Base-by-base conservation (phyloP, 2,113 vertebrate species). In the Eurystomus gularis region DNA sequence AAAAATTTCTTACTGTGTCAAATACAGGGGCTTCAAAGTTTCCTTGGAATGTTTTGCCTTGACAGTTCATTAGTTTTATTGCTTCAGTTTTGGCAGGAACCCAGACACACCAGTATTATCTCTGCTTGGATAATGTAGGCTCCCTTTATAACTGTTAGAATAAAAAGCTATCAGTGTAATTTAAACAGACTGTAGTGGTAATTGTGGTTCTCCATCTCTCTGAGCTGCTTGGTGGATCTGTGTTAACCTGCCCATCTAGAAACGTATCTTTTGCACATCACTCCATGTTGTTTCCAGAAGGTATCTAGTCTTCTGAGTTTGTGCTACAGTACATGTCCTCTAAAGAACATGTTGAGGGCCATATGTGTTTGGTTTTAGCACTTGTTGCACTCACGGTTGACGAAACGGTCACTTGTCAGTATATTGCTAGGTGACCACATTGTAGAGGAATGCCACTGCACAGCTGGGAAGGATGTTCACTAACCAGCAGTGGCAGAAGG, bases 1-100 rank as follows among this genome's bases (percentile, higher is more conserved):
- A 55, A 49, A 23, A n/a, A 19, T 9, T 13, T 70, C 5, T 13
- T 69, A 13, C 0, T 0, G 6, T 87, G 70, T 82, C 70, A 87
- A 91, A 52, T 65, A 23, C 21, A 62, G 61, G 28, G n/a, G 62
- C 72, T 92, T 93, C 77, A 87, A 94, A 84, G 77, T 87, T 96
- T 39, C 49, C 73, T 89, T 96, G 81, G 33, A 89, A 80, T 80
- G 44, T 85, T 92, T 94, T 94, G n/a, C 48, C 86, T 85, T 94
- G 96, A 62, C 77, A 93, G 49, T 92, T 95, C 44, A 82, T 88
- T 91, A 85, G 44, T 85, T 95, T 94, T 87, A 94, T 76, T 94
- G 58, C 70, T 94, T 3, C 19, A 18, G 39, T 71, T 93, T 65
- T 96, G 90, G 88, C 88, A 89, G 23, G 8, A 84, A n/a, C 62